Evolutionary conservation across 2,113 vertebrate genomes (phyloP), one percentile per base, ranked within the genome.

Genomic region (Dicerorhinus sumatrensis): DNA sequence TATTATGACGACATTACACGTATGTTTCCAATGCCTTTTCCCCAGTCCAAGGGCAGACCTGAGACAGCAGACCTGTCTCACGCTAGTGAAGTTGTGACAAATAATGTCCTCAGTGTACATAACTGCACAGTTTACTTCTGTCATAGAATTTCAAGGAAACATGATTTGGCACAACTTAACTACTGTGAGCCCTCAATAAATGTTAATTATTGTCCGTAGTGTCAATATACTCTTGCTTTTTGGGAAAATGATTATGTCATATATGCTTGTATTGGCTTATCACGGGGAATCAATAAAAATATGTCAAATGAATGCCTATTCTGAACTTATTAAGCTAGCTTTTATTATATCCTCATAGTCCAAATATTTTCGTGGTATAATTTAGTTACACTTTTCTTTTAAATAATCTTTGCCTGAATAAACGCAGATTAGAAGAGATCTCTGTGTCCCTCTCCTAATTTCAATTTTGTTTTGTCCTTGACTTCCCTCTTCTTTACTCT

Each of bases 331-430:
- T 76, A 63, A 18, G 8, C 93, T 77, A 83, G 36, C 70, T 82
- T 91, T 93, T 3, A 54, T 82, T 91, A 94, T 62, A 87, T 83
- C 23, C 23, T 95, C 17, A 46, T 54, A 51, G 54, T 92, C 2
- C 13, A 96, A 58, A 86, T 58, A 86, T 67, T 96, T 94, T 80
- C 63, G 85, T 6, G 14, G 80, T 87, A 33, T 12, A 70, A 82
- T 76, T 83, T 54, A 75, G 11, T 58, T 83, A 42, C 46, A 76
- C 12, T 88, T 96, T 65, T 84, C 36, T 46, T 80, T 95, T 42
- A 86, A 97, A 93, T 72, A 36, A 85, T 65, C 31, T 76, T 82
- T 94, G 73, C 39, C 27, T 91, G 56, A 90, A 88, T 63, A 94
- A 83, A 83, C 87, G 21, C 63, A 91, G 29, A 42, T 63, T 65